Conservation (phyloP, 2,888 invertebrate species). For the Megaustenia siamemsis region DNA sequence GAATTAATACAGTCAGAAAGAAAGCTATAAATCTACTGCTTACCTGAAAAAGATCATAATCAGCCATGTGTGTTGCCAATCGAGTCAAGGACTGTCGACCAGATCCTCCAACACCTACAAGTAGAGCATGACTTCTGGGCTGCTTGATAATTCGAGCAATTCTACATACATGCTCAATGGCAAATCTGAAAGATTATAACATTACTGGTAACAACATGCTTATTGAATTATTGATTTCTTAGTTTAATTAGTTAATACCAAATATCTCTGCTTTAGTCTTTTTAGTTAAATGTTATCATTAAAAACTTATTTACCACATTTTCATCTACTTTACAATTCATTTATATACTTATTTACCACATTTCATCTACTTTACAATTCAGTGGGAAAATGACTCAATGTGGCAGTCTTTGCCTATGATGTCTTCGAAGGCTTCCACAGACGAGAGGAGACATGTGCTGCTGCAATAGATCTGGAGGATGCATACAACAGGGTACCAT, state of each 20-base stretch:
- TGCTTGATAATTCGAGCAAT: slow-evolving; percentile 90
- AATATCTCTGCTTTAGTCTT: not conserved
- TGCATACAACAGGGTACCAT: too few species aligned
- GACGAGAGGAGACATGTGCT: too few species aligned
- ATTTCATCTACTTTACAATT: too few species aligned
- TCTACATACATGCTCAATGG: slow-evolving; percentile 81
- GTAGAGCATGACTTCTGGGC: slow-evolving; percentile 92
- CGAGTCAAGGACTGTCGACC: slow-evolving; percentile 94
- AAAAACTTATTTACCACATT: too few species aligned
- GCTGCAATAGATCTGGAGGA: too few species aligned
- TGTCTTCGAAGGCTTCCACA: too few species aligned
- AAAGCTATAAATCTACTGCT: not conserved
- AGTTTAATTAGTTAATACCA: not conserved
- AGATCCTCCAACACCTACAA: slow-evolving; percentile 95
- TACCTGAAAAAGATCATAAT: slow-evolving; percentile 91
- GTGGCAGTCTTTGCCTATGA: too few species aligned
- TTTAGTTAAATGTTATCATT: not conserved
- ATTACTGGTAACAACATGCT: not conserved
- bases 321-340: too few species aligned
- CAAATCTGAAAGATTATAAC: slow-evolving; percentile 82
- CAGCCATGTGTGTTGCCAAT: slow-evolving; percentile 94
- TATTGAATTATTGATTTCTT: not conserved
- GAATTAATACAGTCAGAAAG: too few species aligned
- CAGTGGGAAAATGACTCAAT: too few species aligned
- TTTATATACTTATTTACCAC: too few species aligned